phyloP scores from a whole-genome alignment of 2,113 vertebrate species.

The Amphiprion percula region DNA sequence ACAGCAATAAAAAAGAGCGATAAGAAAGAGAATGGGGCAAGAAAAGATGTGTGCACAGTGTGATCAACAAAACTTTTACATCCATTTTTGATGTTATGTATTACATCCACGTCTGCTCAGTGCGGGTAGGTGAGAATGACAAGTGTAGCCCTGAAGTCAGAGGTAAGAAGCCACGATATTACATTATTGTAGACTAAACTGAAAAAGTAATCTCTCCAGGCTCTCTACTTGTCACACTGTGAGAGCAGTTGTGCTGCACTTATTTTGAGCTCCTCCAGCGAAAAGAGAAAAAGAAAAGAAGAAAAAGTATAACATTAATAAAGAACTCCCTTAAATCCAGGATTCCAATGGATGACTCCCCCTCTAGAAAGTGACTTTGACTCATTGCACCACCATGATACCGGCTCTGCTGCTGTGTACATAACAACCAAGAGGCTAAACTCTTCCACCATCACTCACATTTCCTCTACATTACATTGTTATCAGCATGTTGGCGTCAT shows the following conservation, averaged over 20 bases:
- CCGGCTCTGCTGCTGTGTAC: background rate
- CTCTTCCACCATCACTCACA: slow-evolving; percentile 14
- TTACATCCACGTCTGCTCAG: slow-evolving; percentile 15
- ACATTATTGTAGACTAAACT: slow-evolving; percentile 45
- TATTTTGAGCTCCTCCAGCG: slow-evolving; percentile 49
- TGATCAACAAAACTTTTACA: background rate
- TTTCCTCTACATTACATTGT: slow-evolving; percentile 43
- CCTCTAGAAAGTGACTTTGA: slow-evolving; percentile 25
- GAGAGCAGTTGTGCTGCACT: slow-evolving; percentile 24
- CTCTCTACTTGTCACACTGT: slow-evolving; percentile 51
- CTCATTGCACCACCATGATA: background rate
- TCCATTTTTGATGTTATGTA: slow-evolving; percentile 5
- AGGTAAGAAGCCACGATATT: slow-evolving; percentile 45
- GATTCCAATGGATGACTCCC: slow-evolving; percentile 33
- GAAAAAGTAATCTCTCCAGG: slow-evolving; percentile 53
- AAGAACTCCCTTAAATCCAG: slow-evolving; percentile 40
- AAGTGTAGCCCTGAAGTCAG: slow-evolving; percentile 38
- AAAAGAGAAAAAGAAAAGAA: slow-evolving; percentile 31
- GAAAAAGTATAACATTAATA: slow-evolving; percentile 45
- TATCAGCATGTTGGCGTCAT: slow-evolving; percentile 12
- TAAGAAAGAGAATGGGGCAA: background rate
- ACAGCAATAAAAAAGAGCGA: background rate
- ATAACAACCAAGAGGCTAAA: slow-evolving; percentile 4
- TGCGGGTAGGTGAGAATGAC: slow-evolving; percentile 42
- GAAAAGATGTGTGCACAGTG: slow-evolving; percentile 5